These are phyloP conservation scores for Cephus sareptanus DNA, from an alignment of 2,888 invertebrate genomes.

Conservation along the genomic window DNA sequence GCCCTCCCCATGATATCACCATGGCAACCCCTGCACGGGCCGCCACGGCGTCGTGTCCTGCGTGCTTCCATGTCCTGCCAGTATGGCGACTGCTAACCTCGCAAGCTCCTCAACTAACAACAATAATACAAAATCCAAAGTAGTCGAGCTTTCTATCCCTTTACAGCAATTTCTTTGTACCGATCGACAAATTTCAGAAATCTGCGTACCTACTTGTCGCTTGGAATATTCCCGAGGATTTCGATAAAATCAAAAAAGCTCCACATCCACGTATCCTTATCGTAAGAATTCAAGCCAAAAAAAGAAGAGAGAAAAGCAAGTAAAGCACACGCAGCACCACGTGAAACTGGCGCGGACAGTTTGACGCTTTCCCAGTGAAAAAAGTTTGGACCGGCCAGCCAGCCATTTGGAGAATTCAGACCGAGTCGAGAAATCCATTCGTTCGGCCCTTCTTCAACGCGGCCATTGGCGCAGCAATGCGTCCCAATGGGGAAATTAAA, in stretches of 20 bases:
- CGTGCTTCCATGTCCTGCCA: conserved; percentile 56
- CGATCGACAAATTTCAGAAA: neutral
- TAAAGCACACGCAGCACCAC: neutral
- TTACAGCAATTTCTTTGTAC: neutral
- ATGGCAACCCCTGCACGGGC: conserved; percentile 63
- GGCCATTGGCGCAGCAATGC: conserved; percentile 4
- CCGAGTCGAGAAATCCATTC: conserved; percentile 2
- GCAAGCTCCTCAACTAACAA: conserved; percentile 35
- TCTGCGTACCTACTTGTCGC: neutral
- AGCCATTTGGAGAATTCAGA: neutral
- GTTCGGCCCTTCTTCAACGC: conserved; percentile 1
- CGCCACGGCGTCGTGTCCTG: conserved; percentile 59
- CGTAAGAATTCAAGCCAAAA: neutral
- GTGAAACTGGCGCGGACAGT: neutral
- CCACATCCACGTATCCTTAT: neutral
- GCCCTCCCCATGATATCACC: conserved; percentile 59
- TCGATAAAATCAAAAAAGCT: neutral
- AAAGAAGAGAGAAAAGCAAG: neutral
- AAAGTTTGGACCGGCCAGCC: neutral
- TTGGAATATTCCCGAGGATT: neutral
- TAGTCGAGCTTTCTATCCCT: neutral
- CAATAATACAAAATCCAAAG: neutral
- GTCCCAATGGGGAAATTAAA: conserved; percentile 41
- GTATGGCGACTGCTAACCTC: conserved; percentile 61
- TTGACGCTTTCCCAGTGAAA: neutral